These are phyloP conservation scores for Nestor notabilis DNA, from an alignment of 2,113 vertebrate genomes.

Conservation along the genomic window DNA sequence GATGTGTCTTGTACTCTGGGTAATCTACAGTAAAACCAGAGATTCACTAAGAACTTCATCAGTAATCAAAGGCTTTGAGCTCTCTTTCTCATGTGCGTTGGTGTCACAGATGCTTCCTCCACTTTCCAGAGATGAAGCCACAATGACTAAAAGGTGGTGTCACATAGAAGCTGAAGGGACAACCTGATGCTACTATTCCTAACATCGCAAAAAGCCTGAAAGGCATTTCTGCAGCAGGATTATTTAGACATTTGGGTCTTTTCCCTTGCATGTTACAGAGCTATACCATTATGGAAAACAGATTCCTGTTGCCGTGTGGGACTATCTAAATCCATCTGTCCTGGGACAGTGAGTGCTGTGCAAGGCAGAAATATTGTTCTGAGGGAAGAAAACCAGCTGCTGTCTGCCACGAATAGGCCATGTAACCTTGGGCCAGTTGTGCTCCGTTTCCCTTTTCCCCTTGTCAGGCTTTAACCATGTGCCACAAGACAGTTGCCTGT, in stretches of 20 bases:
- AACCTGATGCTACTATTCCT: background rate
- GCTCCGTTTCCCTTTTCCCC: background rate
- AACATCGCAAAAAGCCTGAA: background rate
- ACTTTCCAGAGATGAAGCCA: background rate
- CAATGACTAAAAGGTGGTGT: background rate
- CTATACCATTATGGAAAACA: background rate
- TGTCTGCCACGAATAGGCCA: background rate
- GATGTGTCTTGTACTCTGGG: background rate
- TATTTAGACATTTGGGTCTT: background rate
- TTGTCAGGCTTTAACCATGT: background rate
- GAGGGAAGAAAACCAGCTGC: background rate
- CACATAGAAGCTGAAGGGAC: background rate
- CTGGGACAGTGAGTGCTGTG: background rate
- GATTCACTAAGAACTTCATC: background rate
- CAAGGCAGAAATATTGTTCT: background rate
- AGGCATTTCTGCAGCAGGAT: background rate
- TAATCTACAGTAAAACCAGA: background rate
- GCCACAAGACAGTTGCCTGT: background rate
- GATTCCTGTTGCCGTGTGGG: background rate
- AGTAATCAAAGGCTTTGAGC: background rate
- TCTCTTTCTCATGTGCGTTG: rapidly evolving
- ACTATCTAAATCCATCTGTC: background rate
- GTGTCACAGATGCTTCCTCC: background rate
- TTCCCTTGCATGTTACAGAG: background rate
- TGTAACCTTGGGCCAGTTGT: background rate